Percentiles rank a stretch among this genome's conserved stretches.
Conservation (phyloP, 2,113 vertebrate species). For the Irena cyanogastra region DNA sequence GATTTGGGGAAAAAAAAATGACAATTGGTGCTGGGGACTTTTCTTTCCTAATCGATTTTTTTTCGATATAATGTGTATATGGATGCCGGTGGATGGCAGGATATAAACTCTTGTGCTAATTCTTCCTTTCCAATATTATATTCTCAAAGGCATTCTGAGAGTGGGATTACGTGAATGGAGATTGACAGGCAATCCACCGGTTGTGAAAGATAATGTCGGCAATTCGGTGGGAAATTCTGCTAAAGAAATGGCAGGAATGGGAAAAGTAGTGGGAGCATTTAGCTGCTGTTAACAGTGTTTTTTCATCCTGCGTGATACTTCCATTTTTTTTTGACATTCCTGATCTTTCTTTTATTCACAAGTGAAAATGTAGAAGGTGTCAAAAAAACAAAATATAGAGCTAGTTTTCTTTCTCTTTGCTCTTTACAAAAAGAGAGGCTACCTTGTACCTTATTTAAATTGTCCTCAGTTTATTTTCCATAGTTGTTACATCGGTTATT, state of each 20-base stretch:
- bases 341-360: not conserved
- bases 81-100: not conserved
- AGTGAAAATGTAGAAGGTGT: not conserved
- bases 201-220: too few species aligned
- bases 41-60: not conserved
- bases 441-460: not conserved
- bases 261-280: not conserved
- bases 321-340: not conserved
- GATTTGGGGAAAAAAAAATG: not conserved
- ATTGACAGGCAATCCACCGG: too few species aligned
- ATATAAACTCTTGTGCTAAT: not conserved
- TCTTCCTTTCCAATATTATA: not conserved
- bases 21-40: not conserved
- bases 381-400: too few species aligned
- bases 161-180: not conserved
- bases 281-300: not conserved
- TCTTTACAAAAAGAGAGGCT: not conserved
- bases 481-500: not conserved
- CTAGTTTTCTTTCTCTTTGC: not conserved
- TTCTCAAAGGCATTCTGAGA: fast-evolving
- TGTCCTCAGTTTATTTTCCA: fast-evolving
- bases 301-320: not conserved
- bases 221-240: not conserved
- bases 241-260: not conserved
- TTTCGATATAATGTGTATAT: not conserved